Evolutionary conservation across 2,113 vertebrate species (phyloP), one percentile per base, ranked within the genome.

Genomic region (Tyto alba): DNA sequence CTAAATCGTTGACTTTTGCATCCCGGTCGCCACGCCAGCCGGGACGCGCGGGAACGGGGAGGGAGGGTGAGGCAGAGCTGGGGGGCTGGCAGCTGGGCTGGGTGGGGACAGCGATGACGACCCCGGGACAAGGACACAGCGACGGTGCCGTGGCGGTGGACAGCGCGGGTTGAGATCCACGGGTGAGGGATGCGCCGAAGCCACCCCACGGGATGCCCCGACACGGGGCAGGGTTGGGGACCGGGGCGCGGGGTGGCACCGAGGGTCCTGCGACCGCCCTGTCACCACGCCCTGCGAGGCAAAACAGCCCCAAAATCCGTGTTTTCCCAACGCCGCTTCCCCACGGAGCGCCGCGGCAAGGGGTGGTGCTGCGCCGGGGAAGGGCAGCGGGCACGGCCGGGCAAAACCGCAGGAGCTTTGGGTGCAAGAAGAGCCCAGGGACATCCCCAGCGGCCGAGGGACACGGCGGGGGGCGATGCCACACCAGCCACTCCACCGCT

Each of bases 101-200:
- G 64, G 23, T 29, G 45, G 55, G 67, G 30, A 34, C 79, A 13
- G 66, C 22, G 55, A 6, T 2, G 79, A 34, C 0, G 5, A 9
- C 17, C 5, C 48, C 22, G 50, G 50, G 38, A 81, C 63, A 19
- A 36, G 78, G 78, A 67, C 34, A 3, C 19, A 1, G 67, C 1
- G 30, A 7, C 1, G 23, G 45, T 21, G 43, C 13, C 22, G 3
- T 2, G 3, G 6, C 8, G 18, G 38, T 2, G 48, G 48, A 11
- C 18, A 10, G 81, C 26, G 13, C 26, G 7, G 23, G 23, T 2
- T 13, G 32, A 21, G 11, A 21, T 20, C 43, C 36, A 4, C 1
- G 34, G 66, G 30, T 10, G 9, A 10, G 53, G 66, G 43, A 41
- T 32, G 40, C 0, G 7, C 27, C 2, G 1, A 38, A 55, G 21